Evolutionary conservation across 2,113 vertebrate species (phyloP).

Genomic region (Odocoileus virginianus): DNA sequence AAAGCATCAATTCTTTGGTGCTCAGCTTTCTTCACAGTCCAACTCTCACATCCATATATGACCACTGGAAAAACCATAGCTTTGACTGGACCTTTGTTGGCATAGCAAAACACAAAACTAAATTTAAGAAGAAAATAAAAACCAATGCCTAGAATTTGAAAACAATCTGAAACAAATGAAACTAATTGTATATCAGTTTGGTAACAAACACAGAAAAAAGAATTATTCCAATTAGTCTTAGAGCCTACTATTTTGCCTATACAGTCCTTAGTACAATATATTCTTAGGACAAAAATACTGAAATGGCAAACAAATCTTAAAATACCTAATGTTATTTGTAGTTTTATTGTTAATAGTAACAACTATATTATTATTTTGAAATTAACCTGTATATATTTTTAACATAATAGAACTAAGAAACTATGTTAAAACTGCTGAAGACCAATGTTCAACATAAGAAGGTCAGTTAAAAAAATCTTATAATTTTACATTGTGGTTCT

Average conservation of each 20-base stretch:
- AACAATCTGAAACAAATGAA: background rate
- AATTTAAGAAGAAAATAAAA: background rate
- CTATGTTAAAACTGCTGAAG: background rate
- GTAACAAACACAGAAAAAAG: background rate
- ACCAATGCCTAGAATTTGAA: background rate
- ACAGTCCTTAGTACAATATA: background rate
- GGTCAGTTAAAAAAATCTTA: background rate
- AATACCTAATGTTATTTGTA: background rate
- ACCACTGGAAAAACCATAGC: too few relatives aligned
- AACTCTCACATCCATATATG: too few relatives aligned
- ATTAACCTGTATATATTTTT: background rate
- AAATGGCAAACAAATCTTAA: background rate
- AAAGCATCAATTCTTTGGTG: too few relatives aligned
- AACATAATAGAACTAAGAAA: background rate
- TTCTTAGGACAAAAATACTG: background rate
- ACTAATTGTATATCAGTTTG: background rate
- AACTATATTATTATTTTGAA: background rate
- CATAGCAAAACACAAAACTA: background rate
- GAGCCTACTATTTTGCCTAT: background rate
- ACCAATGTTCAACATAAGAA: background rate
- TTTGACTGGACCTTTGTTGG: too few relatives aligned
- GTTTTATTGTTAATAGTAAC: background rate
- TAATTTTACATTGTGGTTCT: background rate
- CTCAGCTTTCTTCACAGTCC: too few relatives aligned
- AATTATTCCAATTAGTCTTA: background rate